Conservation (phyloP, 2,888 invertebrate genomes). For the Glyphotaelius pellucidus region DNA sequence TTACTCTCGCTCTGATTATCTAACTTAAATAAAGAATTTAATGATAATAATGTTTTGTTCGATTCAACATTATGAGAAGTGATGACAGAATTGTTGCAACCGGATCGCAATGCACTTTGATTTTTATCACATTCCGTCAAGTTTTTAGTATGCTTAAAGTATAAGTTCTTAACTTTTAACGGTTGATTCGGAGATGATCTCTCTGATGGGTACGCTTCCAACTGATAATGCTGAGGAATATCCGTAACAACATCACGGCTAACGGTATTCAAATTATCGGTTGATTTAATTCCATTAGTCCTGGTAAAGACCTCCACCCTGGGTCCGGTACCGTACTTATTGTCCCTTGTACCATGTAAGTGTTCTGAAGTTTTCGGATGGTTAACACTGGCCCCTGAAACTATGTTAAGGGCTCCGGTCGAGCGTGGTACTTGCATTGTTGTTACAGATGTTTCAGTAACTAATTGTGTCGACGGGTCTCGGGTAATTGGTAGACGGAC, state of each 20-base stretch:
- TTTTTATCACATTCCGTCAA: slow-evolving; percentile 3
- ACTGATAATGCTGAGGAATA: slow-evolving; percentile 1
- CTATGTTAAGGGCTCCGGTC: background rate
- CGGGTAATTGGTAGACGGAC: slow-evolving; percentile 22
- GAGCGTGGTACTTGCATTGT: slow-evolving; percentile 14
- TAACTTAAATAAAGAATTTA: background rate
- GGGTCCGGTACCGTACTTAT: background rate
- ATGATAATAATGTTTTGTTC: background rate
- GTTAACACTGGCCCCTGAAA: background rate
- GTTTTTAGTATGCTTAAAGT: slow-evolving; percentile 8
- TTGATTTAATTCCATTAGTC: slow-evolving; percentile 11
- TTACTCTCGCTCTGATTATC: background rate
- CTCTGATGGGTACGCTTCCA: slow-evolving; percentile 43
- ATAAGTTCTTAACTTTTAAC: slow-evolving; percentile 43
- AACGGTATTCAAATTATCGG: background rate
- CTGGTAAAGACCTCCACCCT: background rate
- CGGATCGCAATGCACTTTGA: background rate
- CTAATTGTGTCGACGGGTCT: background rate
- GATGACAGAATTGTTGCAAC: background rate
- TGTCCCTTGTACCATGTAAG: background rate
- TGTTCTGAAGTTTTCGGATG: slow-evolving; percentile 33
- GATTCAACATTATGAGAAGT: background rate
- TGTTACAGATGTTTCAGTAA: slow-evolving; percentile 26
- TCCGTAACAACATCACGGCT: slow-evolving; percentile 30
- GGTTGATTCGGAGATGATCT: background rate